Conservation (phyloP, 2,113 vertebrate species). For the Dascyllus trimaculatus region DNA sequence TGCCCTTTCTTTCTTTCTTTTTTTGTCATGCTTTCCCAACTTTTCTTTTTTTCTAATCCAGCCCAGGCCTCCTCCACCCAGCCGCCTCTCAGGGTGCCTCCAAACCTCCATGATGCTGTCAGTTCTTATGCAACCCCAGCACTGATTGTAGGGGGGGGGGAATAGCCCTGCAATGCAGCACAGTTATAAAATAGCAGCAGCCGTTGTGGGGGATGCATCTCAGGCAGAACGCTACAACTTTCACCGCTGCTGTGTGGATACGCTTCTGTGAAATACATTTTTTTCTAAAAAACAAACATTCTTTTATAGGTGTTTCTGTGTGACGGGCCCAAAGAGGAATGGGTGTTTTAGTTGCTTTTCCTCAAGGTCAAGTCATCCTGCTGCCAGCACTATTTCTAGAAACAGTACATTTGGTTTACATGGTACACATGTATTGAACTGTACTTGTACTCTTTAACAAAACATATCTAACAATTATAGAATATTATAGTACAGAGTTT, state of each 20-base stretch:
- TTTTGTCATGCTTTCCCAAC: background rate
- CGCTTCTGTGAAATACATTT: background rate
- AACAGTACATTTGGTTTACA: background rate
- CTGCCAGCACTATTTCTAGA: background rate
- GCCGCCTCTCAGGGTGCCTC: conserved; percentile 26
- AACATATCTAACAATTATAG: too few relatives aligned
- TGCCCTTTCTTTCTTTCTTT: background rate
- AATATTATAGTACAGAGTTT: too few relatives aligned
- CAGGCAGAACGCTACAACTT: conserved; percentile 24
- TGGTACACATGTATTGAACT: too few relatives aligned
- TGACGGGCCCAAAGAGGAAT: background rate
- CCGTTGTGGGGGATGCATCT: conserved; percentile 35
- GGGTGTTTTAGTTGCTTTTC: background rate
- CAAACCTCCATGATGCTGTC: conserved; percentile 23
- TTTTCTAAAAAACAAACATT: background rate
- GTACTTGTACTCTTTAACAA: too few relatives aligned
- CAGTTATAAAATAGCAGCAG: conserved; percentile 61
- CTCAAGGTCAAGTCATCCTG: background rate
- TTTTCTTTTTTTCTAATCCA: conserved; percentile 12
- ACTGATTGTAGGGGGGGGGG: conserved; percentile 22
- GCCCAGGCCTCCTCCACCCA: conserved; percentile 10
- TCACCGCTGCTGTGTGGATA: background rate
- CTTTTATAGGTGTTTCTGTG: background rate
- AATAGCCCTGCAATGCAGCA: conserved; percentile 77
- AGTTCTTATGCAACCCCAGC: conserved; percentile 65